A percentile compares a stretch with the other conserved stretches of the same genome.
phyloP scores from a whole-genome alignment of 2,888 invertebrate species.

The Calameuta pallipes region DNA sequence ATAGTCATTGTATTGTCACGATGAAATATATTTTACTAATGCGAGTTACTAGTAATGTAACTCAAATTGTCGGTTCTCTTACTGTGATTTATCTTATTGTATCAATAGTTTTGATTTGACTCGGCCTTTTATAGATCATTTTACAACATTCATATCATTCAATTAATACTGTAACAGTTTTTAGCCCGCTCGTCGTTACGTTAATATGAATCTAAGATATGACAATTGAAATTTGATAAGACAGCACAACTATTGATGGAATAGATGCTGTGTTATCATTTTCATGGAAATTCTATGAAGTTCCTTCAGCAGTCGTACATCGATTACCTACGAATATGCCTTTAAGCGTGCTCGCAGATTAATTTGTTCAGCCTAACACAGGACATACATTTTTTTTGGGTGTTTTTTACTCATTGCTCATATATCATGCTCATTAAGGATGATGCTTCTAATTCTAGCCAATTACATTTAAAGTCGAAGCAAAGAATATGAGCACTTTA shows the following conservation, averaged over 20 bases:
- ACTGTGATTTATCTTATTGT: background rate
- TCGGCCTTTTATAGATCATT: background rate
- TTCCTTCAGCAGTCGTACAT: background rate
- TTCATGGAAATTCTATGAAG: background rate
- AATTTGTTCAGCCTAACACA: background rate
- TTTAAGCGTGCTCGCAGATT: background rate
- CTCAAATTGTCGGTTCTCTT: background rate
- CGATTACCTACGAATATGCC: background rate
- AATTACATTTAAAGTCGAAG: background rate
- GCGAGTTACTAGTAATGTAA: slow-evolving; percentile 11
- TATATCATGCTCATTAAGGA: background rate
- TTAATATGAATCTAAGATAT: background rate
- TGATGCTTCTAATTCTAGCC: background rate
- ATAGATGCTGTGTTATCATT: background rate
- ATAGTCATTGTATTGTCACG: slow-evolving; percentile 35
- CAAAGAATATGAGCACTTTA: background rate
- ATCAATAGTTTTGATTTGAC: background rate
- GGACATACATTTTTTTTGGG: background rate
- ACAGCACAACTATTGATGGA: background rate
- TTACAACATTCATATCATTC: background rate
- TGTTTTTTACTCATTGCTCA: background rate
- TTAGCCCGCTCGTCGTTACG: background rate
- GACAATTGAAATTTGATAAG: background rate
- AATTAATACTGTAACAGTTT: background rate
- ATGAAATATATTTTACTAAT: slow-evolving; percentile 27